Percentiles rank a stretch among this genome's conserved stretches.
phyloP scores from a whole-genome alignment of 2,888 invertebrate genomes.

The Oegoconia quadripuncta region DNA sequence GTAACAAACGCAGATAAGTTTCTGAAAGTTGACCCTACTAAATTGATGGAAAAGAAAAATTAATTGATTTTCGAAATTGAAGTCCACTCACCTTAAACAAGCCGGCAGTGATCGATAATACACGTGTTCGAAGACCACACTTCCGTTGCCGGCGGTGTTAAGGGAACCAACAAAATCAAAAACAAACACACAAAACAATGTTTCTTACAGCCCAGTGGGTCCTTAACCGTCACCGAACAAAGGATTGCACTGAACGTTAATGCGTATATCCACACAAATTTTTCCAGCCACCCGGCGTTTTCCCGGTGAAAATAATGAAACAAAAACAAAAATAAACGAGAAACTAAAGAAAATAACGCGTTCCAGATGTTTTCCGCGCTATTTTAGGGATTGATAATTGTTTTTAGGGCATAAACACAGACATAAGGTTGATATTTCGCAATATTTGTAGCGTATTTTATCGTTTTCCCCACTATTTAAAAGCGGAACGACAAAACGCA shows the following conservation, averaged over 20 bases:
- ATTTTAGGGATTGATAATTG: slow-evolving; percentile 20
- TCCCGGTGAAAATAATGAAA: slow-evolving; percentile 56
- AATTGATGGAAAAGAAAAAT: background rate
- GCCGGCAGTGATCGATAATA: slow-evolving; percentile 48
- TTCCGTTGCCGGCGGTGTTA: slow-evolving; percentile 31
- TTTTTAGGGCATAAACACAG: slow-evolving; percentile 34
- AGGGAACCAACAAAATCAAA: slow-evolving; percentile 38
- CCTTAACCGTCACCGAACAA: slow-evolving; percentile 45
- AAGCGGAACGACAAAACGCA: slow-evolving; percentile 39
- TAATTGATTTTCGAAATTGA: slow-evolving; percentile 11
- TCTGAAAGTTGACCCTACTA: background rate
- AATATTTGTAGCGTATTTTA: slow-evolving; percentile 38
- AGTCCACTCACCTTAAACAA: slow-evolving; percentile 40
- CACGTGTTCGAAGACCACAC: slow-evolving; percentile 50
- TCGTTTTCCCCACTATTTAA: slow-evolving; percentile 35
- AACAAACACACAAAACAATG: slow-evolving; percentile 36
- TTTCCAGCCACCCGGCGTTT: slow-evolving; percentile 56
- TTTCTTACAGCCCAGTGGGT: slow-evolving; percentile 29
- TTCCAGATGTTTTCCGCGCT: slow-evolving; percentile 22
- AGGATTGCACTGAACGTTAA: slow-evolving; percentile 40
- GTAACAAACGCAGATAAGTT: background rate
- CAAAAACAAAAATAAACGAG: slow-evolving; percentile 37
- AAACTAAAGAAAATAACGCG: slow-evolving; percentile 26
- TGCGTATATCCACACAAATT: slow-evolving; percentile 38
- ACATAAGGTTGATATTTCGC: slow-evolving; percentile 33